Evolutionary conservation across 2,888 invertebrate species (phyloP).

Genomic region (Pyrrhia umbra): DNA sequence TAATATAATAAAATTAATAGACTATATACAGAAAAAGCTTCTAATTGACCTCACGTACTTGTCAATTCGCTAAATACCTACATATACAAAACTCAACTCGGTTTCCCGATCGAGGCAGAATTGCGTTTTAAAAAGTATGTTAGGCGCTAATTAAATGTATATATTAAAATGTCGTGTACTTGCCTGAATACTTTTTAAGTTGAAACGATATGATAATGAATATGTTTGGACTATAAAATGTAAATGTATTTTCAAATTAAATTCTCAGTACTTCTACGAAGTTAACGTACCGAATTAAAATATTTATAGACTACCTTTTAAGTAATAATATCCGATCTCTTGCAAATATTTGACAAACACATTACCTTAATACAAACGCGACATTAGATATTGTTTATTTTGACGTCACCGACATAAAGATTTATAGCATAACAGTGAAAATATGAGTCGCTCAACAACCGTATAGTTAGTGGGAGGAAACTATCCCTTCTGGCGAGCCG

Average conservation of each 20-base stretch:
- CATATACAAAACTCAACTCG: too few species aligned
- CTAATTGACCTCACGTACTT: too few species aligned
- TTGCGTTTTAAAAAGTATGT: not conserved
- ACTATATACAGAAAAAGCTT: too few species aligned
- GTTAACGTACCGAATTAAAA: slow-evolving; percentile 5
- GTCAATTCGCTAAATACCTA: too few species aligned
- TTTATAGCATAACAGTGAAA: slow-evolving; percentile 60
- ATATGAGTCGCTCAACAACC: slow-evolving; percentile 66
- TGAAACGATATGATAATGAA: not conserved
- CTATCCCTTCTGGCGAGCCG: slow-evolving; percentile 75
- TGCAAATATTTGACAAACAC: slow-evolving; percentile 49
- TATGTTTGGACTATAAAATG: slow-evolving; percentile 11
- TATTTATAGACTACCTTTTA: slow-evolving; percentile 26
- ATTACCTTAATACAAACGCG: slow-evolving; percentile 53
- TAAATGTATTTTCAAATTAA: slow-evolving; percentile 3
- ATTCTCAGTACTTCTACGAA: not conserved
- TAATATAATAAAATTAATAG: too few species aligned
- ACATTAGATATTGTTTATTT: slow-evolving; percentile 61
- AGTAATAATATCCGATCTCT: slow-evolving; percentile 17
- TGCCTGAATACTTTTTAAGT: not conserved
- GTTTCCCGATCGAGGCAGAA: too few species aligned
- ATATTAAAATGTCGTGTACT: not conserved
- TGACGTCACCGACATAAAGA: slow-evolving; percentile 59
- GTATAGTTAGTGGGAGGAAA: slow-evolving; percentile 74
- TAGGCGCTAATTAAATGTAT: not conserved